phyloP scores from a whole-genome alignment of 2,797 vertebrate species.

The Miopithecus talapoin region DNA sequence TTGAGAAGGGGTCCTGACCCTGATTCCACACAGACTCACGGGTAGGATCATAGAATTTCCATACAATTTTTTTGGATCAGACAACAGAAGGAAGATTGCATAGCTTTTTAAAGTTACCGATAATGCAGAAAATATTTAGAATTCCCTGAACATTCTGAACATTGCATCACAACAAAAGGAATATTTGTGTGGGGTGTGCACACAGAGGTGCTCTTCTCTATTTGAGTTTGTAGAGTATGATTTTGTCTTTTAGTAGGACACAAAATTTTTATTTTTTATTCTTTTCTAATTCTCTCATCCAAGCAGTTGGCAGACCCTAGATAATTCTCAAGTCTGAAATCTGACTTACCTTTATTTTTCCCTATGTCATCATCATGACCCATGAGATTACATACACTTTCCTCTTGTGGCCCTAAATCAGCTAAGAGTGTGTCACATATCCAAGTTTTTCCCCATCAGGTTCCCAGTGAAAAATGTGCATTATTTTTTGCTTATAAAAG shows the following conservation, averaged over 20 bases:
- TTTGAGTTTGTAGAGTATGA: background rate
- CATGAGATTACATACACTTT: background rate
- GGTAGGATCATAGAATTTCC: background rate
- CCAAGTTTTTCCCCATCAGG: background rate
- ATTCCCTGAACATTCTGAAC: background rate
- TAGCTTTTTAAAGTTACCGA: background rate
- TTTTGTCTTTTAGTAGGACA: background rate
- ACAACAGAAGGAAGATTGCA: background rate
- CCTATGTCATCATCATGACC: accelerated
- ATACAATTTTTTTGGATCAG: background rate
- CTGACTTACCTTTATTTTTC: background rate
- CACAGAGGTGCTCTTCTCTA: background rate
- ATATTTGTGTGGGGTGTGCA: background rate
- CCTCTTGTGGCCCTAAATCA: background rate
- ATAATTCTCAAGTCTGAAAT: background rate
- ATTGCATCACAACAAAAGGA: background rate
- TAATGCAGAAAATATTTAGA: background rate
- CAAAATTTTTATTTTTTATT: background rate
- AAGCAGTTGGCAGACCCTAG: background rate
- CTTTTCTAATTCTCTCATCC: background rate
- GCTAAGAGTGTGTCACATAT: background rate
- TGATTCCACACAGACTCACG: background rate
- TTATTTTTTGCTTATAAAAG: background rate
- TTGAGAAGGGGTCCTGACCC: background rate
- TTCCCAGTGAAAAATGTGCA: background rate